These are phyloP conservation scores for Mungos mungo DNA, from an alignment of 2,113 vertebrate genomes.

Conservation along the genomic window DNA sequence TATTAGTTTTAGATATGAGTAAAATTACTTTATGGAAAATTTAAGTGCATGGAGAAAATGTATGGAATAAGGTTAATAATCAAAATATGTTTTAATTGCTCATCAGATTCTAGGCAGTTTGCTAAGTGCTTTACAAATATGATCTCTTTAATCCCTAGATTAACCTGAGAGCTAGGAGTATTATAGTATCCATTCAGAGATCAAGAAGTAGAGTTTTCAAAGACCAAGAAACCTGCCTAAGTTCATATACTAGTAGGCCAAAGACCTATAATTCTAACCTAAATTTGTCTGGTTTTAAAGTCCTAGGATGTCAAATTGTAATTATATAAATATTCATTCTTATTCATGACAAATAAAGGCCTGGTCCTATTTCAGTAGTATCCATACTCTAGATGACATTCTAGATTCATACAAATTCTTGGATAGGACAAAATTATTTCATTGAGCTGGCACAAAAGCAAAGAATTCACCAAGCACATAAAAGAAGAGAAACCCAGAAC, in stretches of 20 bases:
- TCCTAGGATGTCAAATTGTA: constrained; percentile 17
- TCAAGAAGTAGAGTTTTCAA: not conserved
- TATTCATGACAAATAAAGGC: constrained; percentile 17
- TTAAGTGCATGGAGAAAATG: not conserved
- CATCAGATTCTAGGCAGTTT: not conserved
- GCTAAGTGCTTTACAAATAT: not conserved
- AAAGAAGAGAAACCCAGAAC: not conserved
- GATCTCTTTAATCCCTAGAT: not conserved
- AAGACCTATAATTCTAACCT: not conserved
- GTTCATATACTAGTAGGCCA: not conserved
- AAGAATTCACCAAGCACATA: not conserved
- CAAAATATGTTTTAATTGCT: not conserved
- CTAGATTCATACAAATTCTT: constrained; percentile 10
- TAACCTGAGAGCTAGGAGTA: not conserved
- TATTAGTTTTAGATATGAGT: not conserved
- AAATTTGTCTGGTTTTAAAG: constrained; percentile 27
- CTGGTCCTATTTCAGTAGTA: not conserved
- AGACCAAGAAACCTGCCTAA: not conserved
- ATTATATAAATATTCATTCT: constrained; percentile 38
- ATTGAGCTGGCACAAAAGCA: not conserved
- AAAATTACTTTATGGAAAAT: not conserved
- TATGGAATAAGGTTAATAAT: not conserved
- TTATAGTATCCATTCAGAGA: not conserved
- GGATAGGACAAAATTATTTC: not conserved
- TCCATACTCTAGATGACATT: not conserved